Evolutionary conservation across 53 echinoderm and acorn worm species (phyloP).

Genomic region (Hippasteria phrygiana): DNA sequence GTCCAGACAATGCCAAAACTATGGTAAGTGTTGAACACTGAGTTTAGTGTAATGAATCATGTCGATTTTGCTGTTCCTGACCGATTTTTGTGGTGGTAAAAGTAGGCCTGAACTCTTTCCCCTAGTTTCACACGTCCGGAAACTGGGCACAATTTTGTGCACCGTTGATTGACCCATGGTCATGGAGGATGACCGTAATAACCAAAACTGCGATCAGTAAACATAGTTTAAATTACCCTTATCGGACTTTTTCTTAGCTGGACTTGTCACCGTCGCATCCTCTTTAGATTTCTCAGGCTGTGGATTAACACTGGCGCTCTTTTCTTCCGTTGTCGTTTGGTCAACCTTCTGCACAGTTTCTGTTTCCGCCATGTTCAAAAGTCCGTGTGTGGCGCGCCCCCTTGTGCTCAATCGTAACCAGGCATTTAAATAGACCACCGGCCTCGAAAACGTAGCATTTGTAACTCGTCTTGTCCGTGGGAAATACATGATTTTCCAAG

Average conservation of each 20-base stretch:
- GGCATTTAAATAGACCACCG: background rate
- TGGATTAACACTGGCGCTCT: background rate
- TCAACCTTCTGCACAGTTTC: background rate
- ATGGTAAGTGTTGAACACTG: too few species aligned
- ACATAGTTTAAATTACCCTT: slow-evolving; percentile 27
- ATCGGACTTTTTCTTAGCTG: slow-evolving; percentile 47
- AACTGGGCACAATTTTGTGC: slow-evolving; percentile 2
- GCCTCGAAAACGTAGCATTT: background rate
- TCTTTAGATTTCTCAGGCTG: slow-evolving; percentile 13
- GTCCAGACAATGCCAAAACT: too few species aligned
- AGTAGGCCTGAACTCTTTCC: too few species aligned
- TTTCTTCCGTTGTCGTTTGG: slow-evolving; percentile 1
- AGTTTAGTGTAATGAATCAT: too few species aligned
- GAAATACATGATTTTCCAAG: background rate
- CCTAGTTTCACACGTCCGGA: slow-evolving; percentile 4
- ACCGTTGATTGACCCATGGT: too few species aligned
- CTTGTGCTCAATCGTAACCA: background rate
- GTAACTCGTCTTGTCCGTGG: background rate
- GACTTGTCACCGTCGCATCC: slow-evolving; percentile 41
- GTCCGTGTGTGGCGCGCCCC: slow-evolving; percentile 9
- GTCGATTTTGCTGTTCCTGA: too few species aligned
- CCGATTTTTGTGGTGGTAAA: too few species aligned
- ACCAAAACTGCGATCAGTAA: background rate
- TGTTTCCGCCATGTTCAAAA: slow-evolving; percentile 51
- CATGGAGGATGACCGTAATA: too few species aligned